Evolutionary conservation across 2,888 invertebrate genomes (phyloP), one percentile per base, ranked within the genome.

Genomic region (Dyspetes luteomarginatus): DNA sequence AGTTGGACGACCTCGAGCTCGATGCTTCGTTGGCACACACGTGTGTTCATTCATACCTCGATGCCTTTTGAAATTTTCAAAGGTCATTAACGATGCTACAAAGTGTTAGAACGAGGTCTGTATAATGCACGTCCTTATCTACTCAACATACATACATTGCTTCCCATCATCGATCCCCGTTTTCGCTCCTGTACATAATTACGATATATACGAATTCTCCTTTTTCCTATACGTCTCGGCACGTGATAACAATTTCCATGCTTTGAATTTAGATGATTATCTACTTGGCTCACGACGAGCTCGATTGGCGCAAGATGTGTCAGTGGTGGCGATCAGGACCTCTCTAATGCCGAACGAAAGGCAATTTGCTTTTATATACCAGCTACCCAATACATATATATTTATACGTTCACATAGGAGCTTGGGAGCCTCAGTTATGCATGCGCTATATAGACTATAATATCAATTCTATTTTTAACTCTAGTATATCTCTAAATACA

Each of bases 231-330:
- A 36, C 12, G 7, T 4, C 2, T 36, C 36, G 12, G 2, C 7
- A 12, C 0, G 36, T 12, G 36, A 17, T 41, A 50, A 36, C 28
- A 30, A 22, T 73, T 73, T 58, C 45, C 22, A 5, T n/a, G 24
- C 4, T 17, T 50, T 68, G 50, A 68, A 68, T 75, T 68, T 60
- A 60, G 36, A 36, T 26, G 48, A 50, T 67, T 52, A 60, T 68
- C 36, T 50, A 15, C 17, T 52, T 60, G 50, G 58, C 15, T 52
- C 48, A 67, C 36, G 56, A 48, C 12, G 26, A 74, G 48, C 56
- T 30, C 48, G 48, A 58, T 48, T 50, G 48, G 45, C 65, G n/a
- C 28, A 36, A 19, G 12, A 65, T 15, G 12, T 41, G 56, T 26
- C 30, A 9, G 30, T 45, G 48, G 17, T 67, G 58, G 45, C 36